phyloP scores from a whole-genome alignment of 2,888 invertebrate genomes.

The Molanna angustata region DNA sequence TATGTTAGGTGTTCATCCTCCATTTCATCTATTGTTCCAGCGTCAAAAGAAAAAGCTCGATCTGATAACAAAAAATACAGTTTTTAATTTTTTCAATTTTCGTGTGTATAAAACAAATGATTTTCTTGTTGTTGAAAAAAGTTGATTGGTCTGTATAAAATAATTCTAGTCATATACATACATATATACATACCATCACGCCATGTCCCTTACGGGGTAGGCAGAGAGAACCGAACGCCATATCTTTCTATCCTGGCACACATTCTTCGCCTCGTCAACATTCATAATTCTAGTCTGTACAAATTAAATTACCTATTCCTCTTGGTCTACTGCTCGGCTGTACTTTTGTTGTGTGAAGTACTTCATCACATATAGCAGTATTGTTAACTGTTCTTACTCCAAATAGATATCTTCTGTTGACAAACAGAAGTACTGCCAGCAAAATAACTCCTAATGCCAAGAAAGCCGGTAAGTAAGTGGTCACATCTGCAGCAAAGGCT shows the following conservation, averaged over 20 bases:
- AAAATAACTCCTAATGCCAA: constrained; percentile 77
- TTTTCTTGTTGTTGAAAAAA: background rate
- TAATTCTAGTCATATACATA: too few relatives aligned
- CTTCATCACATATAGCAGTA: constrained; percentile 62
- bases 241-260: too few relatives aligned
- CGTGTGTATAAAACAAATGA: background rate
- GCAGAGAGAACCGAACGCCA: too few relatives aligned
- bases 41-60: constrained; percentile 61
- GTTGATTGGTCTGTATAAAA: background rate
- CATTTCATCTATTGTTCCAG: constrained; percentile 72
- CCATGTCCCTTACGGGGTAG: too few relatives aligned
- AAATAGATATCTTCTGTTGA: constrained; percentile 72
- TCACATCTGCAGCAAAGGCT: background rate
- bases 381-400: constrained; percentile 53
- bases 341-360: constrained; percentile 38
- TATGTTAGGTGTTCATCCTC: constrained; percentile 67
- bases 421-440: constrained; percentile 81
- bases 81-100: background rate
- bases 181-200: too few relatives aligned
- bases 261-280: background rate
- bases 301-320: constrained; percentile 24
- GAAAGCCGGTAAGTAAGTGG: background rate
- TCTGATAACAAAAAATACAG: constrained; percentile 42
- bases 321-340: constrained; percentile 40
- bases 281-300: background rate